Base-by-base conservation (phyloP, 2,797 vertebrate species). In the Danionella dracula region DNA sequence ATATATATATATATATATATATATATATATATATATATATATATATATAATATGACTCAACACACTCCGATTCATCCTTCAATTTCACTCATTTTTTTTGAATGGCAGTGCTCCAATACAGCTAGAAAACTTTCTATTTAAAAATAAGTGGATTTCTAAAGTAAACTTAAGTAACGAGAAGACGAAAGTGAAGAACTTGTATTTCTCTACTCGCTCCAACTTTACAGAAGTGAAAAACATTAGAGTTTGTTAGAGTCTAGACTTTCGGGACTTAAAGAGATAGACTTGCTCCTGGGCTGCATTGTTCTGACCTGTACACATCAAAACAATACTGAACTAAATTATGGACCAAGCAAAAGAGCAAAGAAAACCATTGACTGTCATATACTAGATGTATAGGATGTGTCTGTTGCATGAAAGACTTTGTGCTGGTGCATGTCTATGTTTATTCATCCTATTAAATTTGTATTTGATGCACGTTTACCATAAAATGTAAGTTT, bases 221-320 rank as follows among this genome's bases (percentile, higher is more conserved):
- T 8, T 19, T 23, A 41, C 21, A 35, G 48, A 62, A 41, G 35
- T 51, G 60, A 63, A 41, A 10, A 19, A 41, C 12, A 29, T 23
- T 29, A 42, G 23, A 44, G 9, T 53, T 40, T 40, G 12, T 10
- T 10, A 16, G n/a, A 1, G 37, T 42, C 60, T 51, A 50, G 48
- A 53, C 48, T 20, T 13, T 17, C 20, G 10, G 37, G 21, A 16
- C 37, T 41, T n/a, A 51, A 15, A 23, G 60, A 31, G 37, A 19
- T 63, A 13, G 19, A 50, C 32, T n/a, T 38, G 34, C 10, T 62
- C 34, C 9, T 29, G 44, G 9, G 5, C 12, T 4, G 23, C 27
- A 32, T 42, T 34, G 37, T 51, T 63, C 51, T 63, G 48, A 63
- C 48, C 48, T 34, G 35, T 42, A 19, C 38, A 51, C 27, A 15